phyloP scores from a whole-genome alignment of 2,113 vertebrate species.

The Trematocara stigmaticum region DNA sequence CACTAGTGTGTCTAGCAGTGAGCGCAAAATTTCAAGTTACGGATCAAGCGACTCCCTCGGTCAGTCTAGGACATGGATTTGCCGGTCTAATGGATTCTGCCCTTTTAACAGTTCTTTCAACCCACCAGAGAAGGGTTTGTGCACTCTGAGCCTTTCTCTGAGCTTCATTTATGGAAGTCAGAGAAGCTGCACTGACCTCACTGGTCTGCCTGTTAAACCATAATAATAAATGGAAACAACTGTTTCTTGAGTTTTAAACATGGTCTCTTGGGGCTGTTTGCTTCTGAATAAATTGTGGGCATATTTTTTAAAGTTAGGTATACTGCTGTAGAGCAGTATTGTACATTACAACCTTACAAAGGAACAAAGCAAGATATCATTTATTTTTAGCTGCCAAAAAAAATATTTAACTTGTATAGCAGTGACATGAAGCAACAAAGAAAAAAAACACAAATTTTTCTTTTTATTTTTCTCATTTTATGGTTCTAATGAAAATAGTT shows the following conservation, averaged over 20 bases:
- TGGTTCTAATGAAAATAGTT: not conserved
- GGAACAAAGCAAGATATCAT: not conserved
- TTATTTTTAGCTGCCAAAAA: not conserved
- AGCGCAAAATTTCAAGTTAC: not conserved
- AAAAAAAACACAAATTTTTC: not conserved
- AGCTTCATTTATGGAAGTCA: not conserved
- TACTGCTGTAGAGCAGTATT: not conserved
- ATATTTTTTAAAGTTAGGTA: not conserved
- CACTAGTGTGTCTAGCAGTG: not conserved
- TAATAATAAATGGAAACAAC: conserved; percentile 11
- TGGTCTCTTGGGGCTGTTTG: not conserved
- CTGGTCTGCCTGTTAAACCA: conserved; percentile 2
- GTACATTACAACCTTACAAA: not conserved
- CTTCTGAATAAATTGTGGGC: not conserved
- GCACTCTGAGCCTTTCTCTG: not conserved
- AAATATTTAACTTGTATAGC: not conserved
- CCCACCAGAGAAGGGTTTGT: not conserved
- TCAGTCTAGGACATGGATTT: conserved; percentile 4
- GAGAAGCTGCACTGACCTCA: not conserved
- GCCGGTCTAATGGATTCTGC: conserved; percentile 15
- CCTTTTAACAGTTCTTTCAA: conserved; percentile 27
- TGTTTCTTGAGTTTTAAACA: conserved; percentile 1
- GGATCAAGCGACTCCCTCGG: not conserved
- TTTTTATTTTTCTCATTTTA: not conserved
- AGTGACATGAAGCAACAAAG: not conserved